Evolutionary conservation across 2,113 vertebrate species (phyloP).

Genomic region (Seriola dumerili): DNA sequence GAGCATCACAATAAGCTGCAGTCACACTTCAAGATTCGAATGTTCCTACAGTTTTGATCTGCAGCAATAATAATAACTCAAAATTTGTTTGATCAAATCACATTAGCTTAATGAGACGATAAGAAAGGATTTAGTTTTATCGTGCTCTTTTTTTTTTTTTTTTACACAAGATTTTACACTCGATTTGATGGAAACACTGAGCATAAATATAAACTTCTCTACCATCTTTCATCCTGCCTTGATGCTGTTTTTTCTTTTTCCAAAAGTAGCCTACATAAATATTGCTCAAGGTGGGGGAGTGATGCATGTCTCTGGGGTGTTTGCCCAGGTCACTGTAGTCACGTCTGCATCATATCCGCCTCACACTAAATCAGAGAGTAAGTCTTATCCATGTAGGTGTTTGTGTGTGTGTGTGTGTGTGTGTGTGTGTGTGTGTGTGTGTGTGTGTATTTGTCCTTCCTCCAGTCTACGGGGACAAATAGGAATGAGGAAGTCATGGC

Average conservation of each 20-base stretch:
- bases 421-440: slow-evolving; percentile 20
- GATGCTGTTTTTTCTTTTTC: neutral
- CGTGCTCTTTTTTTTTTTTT: neutral
- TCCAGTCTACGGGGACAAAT: slow-evolving; percentile 50
- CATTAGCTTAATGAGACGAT: neutral
- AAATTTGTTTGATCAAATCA: neutral
- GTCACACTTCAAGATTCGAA: neutral
- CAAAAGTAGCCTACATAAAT: neutral
- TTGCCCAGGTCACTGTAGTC: slow-evolving; percentile 24
- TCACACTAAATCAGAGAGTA: slow-evolving; percentile 52
- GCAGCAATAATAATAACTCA: neutral
- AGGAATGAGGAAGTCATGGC: slow-evolving; percentile 68
- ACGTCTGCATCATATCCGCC: slow-evolving; percentile 55
- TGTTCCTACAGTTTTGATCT: neutral
- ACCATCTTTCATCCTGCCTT: neutral
- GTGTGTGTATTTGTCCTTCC: slow-evolving; percentile 36
- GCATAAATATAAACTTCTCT: neutral
- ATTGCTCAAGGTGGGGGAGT: neutral
- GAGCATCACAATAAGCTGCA: neutral
- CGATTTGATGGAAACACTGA: neutral
- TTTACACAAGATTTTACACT: neutral
- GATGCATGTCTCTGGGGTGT: slow-evolving; percentile 28
- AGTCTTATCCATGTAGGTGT: slow-evolving; percentile 30
- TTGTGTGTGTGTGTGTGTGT: neutral
- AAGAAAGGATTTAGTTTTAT: neutral